Conservation (phyloP, 2,113 vertebrate species). For the Lophochroa leadbeateri region DNA sequence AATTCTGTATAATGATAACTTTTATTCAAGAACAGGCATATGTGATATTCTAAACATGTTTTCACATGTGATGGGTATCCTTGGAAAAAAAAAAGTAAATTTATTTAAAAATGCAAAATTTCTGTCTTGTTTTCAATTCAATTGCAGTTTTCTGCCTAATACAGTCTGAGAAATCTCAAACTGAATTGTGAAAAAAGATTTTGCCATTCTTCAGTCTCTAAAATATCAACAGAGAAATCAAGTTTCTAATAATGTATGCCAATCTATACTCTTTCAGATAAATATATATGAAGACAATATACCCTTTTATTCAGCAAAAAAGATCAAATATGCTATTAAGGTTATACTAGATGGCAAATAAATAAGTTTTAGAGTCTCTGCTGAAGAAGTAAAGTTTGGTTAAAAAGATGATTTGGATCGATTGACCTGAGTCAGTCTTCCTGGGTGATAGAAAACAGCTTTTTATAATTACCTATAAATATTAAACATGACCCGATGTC, state of each 20-base stretch:
- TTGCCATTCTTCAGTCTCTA: background rate
- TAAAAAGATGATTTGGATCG: background rate
- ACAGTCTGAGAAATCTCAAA: background rate
- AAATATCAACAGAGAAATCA: background rate
- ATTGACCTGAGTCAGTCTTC: background rate
- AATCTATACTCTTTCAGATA: background rate
- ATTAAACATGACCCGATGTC: background rate
- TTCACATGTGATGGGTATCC: accelerated
- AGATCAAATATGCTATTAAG: background rate
- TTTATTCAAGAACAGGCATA: background rate
- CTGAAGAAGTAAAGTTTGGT: background rate
- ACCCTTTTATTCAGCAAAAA: background rate
- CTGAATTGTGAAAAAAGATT: background rate
- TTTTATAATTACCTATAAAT: background rate
- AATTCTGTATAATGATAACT: background rate
- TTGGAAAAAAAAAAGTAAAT: background rate
- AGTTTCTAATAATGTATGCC: background rate
- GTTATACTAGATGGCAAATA: background rate
- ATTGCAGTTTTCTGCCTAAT: background rate
- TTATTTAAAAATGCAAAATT: background rate
- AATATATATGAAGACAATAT: background rate
- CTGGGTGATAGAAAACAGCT: background rate
- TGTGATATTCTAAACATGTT: background rate
- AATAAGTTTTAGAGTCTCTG: background rate
- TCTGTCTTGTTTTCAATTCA: background rate